Conservation (phyloP, 2,888 invertebrate species). For the Scaptomyza tumidula region DNA sequence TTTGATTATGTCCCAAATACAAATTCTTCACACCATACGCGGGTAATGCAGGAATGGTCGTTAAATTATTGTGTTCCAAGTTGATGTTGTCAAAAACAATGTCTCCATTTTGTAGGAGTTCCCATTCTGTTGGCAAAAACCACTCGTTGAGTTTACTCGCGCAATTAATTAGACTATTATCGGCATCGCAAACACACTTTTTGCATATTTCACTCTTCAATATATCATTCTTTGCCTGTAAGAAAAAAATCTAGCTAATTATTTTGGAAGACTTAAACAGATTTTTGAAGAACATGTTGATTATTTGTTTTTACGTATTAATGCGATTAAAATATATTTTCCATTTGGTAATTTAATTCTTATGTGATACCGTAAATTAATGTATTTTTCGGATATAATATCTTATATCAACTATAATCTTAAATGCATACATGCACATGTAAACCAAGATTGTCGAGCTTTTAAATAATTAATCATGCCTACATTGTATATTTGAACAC, state of each 20-base stretch:
- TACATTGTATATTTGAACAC: background rate
- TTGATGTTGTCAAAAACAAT: constrained; percentile 76
- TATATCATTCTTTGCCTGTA: constrained; percentile 61
- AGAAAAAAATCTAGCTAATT: constrained; percentile 3
- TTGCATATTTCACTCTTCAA: constrained; percentile 85
- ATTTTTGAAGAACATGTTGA: background rate
- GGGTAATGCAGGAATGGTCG: constrained; percentile 85
- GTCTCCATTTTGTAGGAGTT: constrained; percentile 76
- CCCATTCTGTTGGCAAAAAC: constrained; percentile 87
- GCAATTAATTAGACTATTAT: constrained; percentile 86
- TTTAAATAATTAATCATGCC: background rate
- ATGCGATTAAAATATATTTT: no score
- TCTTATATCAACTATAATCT: background rate
- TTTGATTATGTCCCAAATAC: constrained; percentile 87
- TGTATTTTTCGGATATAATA: background rate
- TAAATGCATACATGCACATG: background rate
- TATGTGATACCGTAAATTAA: no score
- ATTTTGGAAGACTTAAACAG: background rate
- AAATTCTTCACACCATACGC: constrained; percentile 85
- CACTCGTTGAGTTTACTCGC: constrained; percentile 82
- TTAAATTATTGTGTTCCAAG: constrained; percentile 80
- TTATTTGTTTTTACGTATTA: no score
- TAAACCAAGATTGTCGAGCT: background rate
- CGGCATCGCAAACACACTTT: constrained; percentile 85
- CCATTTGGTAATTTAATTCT: no score